These are phyloP conservation scores for Ornithoptera alexandrae DNA, from an alignment of 2,888 invertebrate species.

Conservation along the genomic window DNA sequence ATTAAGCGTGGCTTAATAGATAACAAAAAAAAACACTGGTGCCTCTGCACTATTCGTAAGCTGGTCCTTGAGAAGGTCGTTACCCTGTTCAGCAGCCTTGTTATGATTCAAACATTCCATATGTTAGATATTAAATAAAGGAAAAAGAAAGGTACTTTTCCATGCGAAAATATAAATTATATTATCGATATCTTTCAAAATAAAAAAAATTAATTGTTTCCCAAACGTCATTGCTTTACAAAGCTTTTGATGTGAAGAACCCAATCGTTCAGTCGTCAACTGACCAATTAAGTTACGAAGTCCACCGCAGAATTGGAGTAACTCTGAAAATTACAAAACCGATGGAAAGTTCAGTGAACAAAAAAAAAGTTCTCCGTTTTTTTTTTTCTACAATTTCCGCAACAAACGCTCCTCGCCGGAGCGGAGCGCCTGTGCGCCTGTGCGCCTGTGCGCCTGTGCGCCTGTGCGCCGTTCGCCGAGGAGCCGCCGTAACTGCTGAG, in stretches of 20 bases:
- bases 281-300: neutral
- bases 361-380: neutral
- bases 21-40: too few relatives aligned
- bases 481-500: constrained; percentile 25
- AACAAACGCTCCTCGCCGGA: too few relatives aligned
- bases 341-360: neutral
- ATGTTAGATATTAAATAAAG: too few relatives aligned
- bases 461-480: neutral
- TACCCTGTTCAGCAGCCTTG: too few relatives aligned
- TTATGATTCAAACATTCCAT: too few relatives aligned
- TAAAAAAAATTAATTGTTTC: neutral
- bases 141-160: too few relatives aligned
- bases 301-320: neutral
- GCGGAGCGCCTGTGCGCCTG: too few relatives aligned
- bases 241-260: neutral
- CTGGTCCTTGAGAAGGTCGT: too few relatives aligned
- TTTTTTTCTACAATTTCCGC: neutral
- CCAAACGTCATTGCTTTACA: neutral
- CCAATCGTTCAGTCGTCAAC: neutral
- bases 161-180: neutral
- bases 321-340: neutral
- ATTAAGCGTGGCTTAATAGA: too few relatives aligned
- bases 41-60: too few relatives aligned
- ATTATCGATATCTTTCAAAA: neutral
- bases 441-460: too few relatives aligned